Evolutionary conservation across 2,113 vertebrate genomes (phyloP), one percentile per base, ranked within the genome.

Genomic region (Thalassarche chlororhynchos): DNA sequence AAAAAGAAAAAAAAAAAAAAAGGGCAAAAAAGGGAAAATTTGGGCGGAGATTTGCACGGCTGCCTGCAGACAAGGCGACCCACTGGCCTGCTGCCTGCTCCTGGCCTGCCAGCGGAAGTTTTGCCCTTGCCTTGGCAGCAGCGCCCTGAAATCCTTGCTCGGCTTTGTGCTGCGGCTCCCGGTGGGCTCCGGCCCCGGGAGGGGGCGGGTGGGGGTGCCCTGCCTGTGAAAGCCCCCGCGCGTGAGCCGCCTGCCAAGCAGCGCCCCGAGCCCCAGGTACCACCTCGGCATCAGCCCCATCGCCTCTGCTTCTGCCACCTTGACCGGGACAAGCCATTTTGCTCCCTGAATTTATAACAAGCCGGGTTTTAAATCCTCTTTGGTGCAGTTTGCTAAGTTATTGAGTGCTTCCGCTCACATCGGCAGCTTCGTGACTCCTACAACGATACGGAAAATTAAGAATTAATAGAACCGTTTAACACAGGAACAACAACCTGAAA

Each of bases 81-180:
- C 40, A 4, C 87, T 96, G 93, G 91, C 93, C 81, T 82, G 64
- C 69, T 96, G 95, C 91, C 93, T 82, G 90, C 66, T 93, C 61
- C 75, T 13, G 68, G 7, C 20, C 82, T 90, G 88, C 51, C 76
- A 86, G 88, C 5, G 12, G 85, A 88, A 93, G 82, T 42, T 87
- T 57, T 91, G 96, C 70, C 61, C 81, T 89, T 24, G 87, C 54
- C 70, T 94, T 95, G 93, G 92, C 92, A 96, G 92, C 58, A 38
- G 71, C 4, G 0, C 34, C 70, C 55, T 87, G 55, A 38, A 60
- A 64, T 10, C 44, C 65, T 5, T 4, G 16, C 69, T 84, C 0
- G 1, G 62, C 74, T 85, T 65, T 6, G 54, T 70, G 87, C 82
- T 2, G 3, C 0, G 1, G 26, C 5, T 84, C 76, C 83, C 0